Evolutionary conservation across 2,888 invertebrate species (phyloP), one percentile per base, ranked within the genome.

Genomic region (Suillia variegata): DNA sequence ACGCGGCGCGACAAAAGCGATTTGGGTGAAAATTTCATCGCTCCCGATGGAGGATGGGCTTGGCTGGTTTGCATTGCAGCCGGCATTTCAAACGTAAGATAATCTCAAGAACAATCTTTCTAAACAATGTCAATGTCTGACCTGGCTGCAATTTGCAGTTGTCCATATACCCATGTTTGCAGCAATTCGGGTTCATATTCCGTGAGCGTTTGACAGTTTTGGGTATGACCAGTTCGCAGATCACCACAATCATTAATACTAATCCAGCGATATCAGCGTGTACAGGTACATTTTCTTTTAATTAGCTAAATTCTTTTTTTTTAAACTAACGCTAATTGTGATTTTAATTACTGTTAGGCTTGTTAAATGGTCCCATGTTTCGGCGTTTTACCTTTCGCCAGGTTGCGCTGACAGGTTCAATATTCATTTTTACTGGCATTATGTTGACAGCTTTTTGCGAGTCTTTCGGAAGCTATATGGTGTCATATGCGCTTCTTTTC

Each of bases 1-100:
- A 61, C 84, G 75, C 69, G 81, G 81, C 67, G 83, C 13, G 78
- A 82, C 61, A 81, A 80, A 62, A 78, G 77, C 38, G 78, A 82
- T 67, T 66, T 81, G 50, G 82, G 82, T 13, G 74, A 84, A 6
- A 85, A 87, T 56, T 90, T 89, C 69, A 80, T 86, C 49, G 87
- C 90, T 1, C 91, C 91, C 0, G 91, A 91, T 76, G 91, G 90
- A 3, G 90, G 91, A 0, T 91, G 90, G 90, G 80, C 80, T 0
- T 91, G 91, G 91, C 83, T 90, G 76, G 85, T 91, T 18, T 86
- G 90, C 26, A 71, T 90, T 5, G 90, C 90, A 3, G 88, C 88
- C 52, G 90, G 90, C 67, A 82, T 88, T 70, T 88, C 89, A 55
- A 90, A 90, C 77, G 91, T 91, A 82, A 86, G 88, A 86, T 24